Percentiles rank a stretch among this genome's conserved stretches.
These are phyloP conservation scores for silkworm (Bombyx mori) DNA, from an alignment of 1,140 invertebrate genomes.

Conservation along the genomic window DNA sequence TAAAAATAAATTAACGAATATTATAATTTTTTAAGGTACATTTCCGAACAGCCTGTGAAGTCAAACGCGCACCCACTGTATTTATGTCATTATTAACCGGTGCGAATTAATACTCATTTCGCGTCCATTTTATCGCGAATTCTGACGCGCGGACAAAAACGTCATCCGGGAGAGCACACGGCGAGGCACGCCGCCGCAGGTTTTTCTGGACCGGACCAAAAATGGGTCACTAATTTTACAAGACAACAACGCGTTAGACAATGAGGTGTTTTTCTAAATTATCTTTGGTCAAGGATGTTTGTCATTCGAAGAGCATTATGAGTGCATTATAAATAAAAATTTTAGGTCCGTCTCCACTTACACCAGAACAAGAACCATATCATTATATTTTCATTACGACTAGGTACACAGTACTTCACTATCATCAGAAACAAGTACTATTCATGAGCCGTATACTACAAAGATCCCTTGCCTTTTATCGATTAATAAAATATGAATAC, in stretches of 20 bases:
- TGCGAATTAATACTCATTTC: slow-evolving; percentile 68
- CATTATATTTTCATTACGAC: slow-evolving; percentile 5
- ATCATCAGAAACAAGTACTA: too few relatives aligned
- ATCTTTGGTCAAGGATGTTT: too few relatives aligned
- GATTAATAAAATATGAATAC: slow-evolving; percentile 26
- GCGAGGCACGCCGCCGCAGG: slow-evolving; percentile 9
- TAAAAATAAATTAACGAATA: too few relatives aligned
- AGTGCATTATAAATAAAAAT: too few relatives aligned
- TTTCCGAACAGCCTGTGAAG: slow-evolving; percentile 34
- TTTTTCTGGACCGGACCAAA: slow-evolving; percentile 30
- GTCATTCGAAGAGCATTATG: too few relatives aligned
- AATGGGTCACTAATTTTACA: slow-evolving; percentile 37
- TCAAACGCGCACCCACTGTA: slow-evolving; percentile 42
- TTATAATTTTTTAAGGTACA: not conserved
- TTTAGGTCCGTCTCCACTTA: too few relatives aligned
- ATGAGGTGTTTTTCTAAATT: slow-evolving; percentile 7
- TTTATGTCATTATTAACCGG: slow-evolving; percentile 70
- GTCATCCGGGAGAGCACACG: slow-evolving; percentile 32
- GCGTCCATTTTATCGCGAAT: slow-evolving; percentile 56
- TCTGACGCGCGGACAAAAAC: slow-evolving; percentile 47
- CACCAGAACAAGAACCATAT: slow-evolving; percentile 22
- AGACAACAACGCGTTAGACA: slow-evolving; percentile 19
- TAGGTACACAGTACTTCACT: too few relatives aligned
- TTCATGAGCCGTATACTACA: too few relatives aligned
- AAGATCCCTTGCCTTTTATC: too few relatives aligned